phyloP scores from a whole-genome alignment of 2,888 invertebrate genomes.

The Latheticus oryzae region DNA sequence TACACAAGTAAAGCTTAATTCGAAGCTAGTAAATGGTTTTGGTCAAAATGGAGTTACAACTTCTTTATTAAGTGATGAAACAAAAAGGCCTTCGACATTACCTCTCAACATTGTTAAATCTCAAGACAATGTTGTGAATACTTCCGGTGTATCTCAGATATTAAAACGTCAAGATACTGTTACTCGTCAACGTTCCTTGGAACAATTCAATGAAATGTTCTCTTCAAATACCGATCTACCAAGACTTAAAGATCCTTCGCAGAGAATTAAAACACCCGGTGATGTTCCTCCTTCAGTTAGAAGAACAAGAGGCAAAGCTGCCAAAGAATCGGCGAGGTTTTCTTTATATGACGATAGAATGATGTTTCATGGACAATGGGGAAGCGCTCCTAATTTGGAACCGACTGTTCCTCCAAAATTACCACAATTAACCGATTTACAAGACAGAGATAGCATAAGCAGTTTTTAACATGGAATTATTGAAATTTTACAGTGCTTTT shows the following conservation, averaged over 20 bases:
- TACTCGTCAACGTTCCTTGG: conserved; percentile 76
- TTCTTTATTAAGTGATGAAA: conserved; percentile 61
- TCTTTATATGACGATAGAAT: conserved; percentile 91
- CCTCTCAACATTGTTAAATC: conserved; percentile 60
- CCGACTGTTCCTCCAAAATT: conserved; percentile 51
- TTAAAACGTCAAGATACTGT: conserved; percentile 63
- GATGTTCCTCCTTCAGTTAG: conserved; percentile 84
- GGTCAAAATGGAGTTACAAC: conserved; percentile 68
- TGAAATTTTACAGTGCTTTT: too few relatives aligned
- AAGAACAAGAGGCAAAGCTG: conserved; percentile 75
- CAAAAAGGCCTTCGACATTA: conserved; percentile 65
- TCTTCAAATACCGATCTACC: conserved; percentile 75
- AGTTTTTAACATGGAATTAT: too few relatives aligned
- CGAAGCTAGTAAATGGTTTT: conserved; percentile 66
- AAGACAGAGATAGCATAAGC: conserved; percentile 64
- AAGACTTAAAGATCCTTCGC: conserved; percentile 78
- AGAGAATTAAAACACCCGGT: conserved; percentile 84
- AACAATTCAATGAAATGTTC: conserved; percentile 82
- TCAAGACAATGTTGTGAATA: conserved; percentile 50
- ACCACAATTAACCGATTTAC: conserved; percentile 51
- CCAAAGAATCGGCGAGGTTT: conserved; percentile 74
- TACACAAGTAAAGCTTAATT: conserved; percentile 70
- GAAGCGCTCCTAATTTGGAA: conserved; percentile 64
- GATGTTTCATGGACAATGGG: conserved; percentile 73
- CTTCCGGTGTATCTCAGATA: conserved; percentile 62